These are phyloP conservation scores for Microctonus aethiopoides DNA, from an alignment of 2,888 invertebrate genomes.

Conservation along the genomic window DNA sequence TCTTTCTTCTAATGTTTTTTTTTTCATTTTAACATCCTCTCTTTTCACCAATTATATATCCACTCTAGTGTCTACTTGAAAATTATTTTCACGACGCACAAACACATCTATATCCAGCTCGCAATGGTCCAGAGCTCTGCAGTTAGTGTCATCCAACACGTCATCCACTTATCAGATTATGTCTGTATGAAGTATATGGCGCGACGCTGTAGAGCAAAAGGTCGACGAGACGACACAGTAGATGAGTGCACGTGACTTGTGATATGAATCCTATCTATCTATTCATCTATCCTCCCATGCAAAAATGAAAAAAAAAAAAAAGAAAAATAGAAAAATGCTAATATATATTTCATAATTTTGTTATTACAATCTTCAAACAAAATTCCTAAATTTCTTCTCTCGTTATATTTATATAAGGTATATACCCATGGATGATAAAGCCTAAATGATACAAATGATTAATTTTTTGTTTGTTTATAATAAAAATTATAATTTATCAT, in stretches of 20 bases:
- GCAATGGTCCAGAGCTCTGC: not conserved
- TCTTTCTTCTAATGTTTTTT: not conserved
- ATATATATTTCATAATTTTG: not conserved
- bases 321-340: not conserved
- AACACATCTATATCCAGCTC: not conserved
- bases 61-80: not conserved
- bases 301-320: not conserved
- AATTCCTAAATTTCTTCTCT: no score
- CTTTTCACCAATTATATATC: no score
- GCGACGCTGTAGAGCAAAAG: not conserved
- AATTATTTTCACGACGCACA: not conserved
- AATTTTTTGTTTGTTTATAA: no score
- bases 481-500: no score
- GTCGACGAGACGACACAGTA: not conserved
- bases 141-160: constrained; percentile 10
- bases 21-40: not conserved
- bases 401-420: no score
- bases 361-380: not conserved
- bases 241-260: not conserved
- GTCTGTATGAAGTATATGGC: not conserved
- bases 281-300: not conserved
- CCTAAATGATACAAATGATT: no score
- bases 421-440: no score
- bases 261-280: not conserved
- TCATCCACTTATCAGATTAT: constrained; percentile 23